Percentiles rank a stretch among this genome's conserved stretches.
These are phyloP conservation scores for Poecile atricapillus DNA, from an alignment of 2,113 vertebrate genomes.

Conservation along the genomic window DNA sequence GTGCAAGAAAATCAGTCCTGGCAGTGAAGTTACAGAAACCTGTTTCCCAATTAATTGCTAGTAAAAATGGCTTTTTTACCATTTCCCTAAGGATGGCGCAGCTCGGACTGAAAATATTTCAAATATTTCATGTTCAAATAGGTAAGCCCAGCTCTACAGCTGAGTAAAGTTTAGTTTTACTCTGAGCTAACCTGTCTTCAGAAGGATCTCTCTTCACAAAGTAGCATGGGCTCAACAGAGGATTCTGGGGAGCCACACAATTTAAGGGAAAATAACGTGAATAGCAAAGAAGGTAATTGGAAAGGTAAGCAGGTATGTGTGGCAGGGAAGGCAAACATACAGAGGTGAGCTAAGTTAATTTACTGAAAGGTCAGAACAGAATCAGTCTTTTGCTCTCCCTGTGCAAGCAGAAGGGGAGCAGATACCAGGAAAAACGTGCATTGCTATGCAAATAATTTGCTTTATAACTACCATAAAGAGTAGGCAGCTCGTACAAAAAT, in stretches of 20 bases:
- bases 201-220: not conserved
- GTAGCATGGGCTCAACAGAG: not conserved
- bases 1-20: not conserved
- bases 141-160: not conserved
- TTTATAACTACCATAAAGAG: not conserved
- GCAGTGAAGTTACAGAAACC: not conserved
- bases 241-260: not conserved
- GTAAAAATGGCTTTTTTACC: not conserved
- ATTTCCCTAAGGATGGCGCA: not conserved
- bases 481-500: not conserved
- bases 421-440: not conserved
- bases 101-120: not conserved
- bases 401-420: not conserved
- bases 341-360: conserved; percentile 3
- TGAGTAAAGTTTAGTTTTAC: not conserved
- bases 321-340: not conserved
- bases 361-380: not conserved
- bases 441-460: not conserved
- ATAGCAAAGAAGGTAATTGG: not conserved
- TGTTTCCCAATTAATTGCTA: conserved; percentile 30
- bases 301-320: not conserved
- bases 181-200: not conserved
- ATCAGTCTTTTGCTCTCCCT: not conserved
- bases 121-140: not conserved
- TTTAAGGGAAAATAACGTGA: not conserved